These are phyloP conservation scores for Diachasmimorpha longicaudata DNA, from an alignment of 1,140 invertebrate genomes.

Conservation along the genomic window DNA sequence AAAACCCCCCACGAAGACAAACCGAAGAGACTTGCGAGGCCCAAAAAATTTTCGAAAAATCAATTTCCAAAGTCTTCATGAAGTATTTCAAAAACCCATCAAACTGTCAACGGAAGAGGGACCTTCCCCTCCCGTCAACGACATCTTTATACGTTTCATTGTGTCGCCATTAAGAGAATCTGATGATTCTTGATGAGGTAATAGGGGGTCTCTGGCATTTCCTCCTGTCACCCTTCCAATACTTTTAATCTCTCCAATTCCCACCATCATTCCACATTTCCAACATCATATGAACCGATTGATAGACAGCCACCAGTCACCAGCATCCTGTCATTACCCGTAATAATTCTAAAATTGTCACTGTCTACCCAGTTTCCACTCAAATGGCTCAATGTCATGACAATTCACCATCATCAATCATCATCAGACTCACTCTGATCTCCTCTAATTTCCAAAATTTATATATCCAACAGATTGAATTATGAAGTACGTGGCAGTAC, in stretches of 20 bases:
- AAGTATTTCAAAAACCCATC: background rate
- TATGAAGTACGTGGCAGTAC: slow-evolving; percentile 43
- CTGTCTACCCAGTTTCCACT: background rate
- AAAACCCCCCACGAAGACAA: too few species aligned
- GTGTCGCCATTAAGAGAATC: slow-evolving; percentile 48
- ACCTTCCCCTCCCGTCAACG: slow-evolving; percentile 28
- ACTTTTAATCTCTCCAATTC: background rate
- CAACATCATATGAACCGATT: background rate
- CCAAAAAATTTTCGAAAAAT: background rate
- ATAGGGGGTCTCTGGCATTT: slow-evolving; percentile 37
- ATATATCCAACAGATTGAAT: background rate
- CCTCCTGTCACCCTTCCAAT: slow-evolving; percentile 33
- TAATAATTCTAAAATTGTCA: background rate
- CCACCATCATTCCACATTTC: background rate
- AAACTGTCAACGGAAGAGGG: slow-evolving; percentile 30
- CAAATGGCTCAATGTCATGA: background rate
- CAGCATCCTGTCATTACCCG: background rate
- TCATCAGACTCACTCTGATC: background rate
- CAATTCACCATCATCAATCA: background rate
- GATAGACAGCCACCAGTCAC: background rate
- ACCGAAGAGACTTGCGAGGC: background rate
- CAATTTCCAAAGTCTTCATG: background rate
- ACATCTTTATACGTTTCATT: slow-evolving; percentile 26
- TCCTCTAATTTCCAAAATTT: slow-evolving; percentile 5
- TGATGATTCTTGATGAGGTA: slow-evolving; percentile 54